phyloP scores from a whole-genome alignment of 2,888 invertebrate genomes.

The Xestia xanthographa region DNA sequence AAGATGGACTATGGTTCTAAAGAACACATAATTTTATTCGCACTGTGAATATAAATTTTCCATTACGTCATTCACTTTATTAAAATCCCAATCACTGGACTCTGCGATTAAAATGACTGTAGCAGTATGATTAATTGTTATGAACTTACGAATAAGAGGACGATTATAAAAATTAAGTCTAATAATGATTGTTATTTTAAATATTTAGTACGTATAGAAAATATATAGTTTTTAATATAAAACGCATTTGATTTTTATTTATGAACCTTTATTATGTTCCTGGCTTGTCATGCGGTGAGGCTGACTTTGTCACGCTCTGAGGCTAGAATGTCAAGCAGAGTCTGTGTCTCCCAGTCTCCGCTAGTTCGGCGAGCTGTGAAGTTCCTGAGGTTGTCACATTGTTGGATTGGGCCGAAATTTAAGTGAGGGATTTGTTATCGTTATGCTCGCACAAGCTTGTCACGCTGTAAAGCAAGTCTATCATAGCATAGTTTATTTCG shows the following conservation, averaged over 20 bases:
- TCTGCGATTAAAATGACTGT: not conserved
- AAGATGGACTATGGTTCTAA: constrained; percentile 89
- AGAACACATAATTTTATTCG: not conserved
- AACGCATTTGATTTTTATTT: constrained; percentile 4
- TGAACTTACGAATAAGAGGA: constrained; percentile 5
- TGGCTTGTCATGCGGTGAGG: not conserved
- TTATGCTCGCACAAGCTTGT: not conserved
- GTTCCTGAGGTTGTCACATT: too few species aligned
- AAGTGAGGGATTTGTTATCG: not conserved
- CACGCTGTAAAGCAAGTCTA: not conserved
- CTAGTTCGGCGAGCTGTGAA: too few species aligned
- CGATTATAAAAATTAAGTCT: constrained; percentile 26
- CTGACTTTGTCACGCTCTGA: not conserved
- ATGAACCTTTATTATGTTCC: not conserved
- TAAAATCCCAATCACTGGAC: not conserved
- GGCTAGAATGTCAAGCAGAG: not conserved
- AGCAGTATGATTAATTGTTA: constrained; percentile 12
- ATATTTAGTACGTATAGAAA: constrained; percentile 34
- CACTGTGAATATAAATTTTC: not conserved
- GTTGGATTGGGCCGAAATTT: too few species aligned
- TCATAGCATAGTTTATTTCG: not conserved
- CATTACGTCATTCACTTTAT: not conserved
- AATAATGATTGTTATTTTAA: constrained; percentile 30
- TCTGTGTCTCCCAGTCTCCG: too few species aligned
- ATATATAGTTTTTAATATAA: constrained; percentile 39